These are phyloP conservation scores for Campodea augens DNA, from an alignment of 1,140 invertebrate species.

Conservation along the genomic window DNA sequence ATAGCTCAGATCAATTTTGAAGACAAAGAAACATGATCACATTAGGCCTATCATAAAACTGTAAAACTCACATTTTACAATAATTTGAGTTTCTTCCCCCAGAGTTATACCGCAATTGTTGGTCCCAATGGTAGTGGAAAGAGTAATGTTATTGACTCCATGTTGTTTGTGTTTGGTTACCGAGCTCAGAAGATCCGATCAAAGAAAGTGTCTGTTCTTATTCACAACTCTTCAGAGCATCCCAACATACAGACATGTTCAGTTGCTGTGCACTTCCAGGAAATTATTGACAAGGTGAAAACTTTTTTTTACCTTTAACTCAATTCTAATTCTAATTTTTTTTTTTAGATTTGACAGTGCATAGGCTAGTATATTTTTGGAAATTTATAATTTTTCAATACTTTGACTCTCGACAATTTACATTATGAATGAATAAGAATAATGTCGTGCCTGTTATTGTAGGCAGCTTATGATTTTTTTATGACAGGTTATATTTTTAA, in stretches of 20 bases:
- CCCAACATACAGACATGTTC: constrained; percentile 57
- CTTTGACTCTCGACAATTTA: no score
- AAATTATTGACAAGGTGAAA: constrained; percentile 56
- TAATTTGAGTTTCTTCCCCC: constrained; percentile 24
- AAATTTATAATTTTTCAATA: no score
- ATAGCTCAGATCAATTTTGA: no score
- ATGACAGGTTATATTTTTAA: no score
- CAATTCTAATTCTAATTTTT: constrained; percentile 1
- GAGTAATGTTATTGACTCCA: constrained; percentile 97
- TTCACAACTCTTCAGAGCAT: constrained; percentile 82
- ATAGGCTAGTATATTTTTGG: no score
- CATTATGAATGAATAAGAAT: no score
- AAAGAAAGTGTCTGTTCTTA: constrained; percentile 81
- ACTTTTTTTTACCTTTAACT: constrained; percentile 17
- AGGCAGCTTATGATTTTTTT: no score
- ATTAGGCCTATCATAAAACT: no score
- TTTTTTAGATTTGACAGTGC: no score
- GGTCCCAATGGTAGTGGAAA: constrained; percentile 99
- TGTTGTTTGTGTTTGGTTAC: constrained; percentile 98
- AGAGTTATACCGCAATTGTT: constrained; percentile 91
- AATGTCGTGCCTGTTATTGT: no score
- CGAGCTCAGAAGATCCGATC: constrained; percentile 86
- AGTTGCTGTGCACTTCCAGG: constrained; percentile 79
- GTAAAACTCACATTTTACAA: no score
- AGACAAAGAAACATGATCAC: no score